Conservation (phyloP, 2,797 vertebrate genomes). For the Euthynnus affinis region DNA sequence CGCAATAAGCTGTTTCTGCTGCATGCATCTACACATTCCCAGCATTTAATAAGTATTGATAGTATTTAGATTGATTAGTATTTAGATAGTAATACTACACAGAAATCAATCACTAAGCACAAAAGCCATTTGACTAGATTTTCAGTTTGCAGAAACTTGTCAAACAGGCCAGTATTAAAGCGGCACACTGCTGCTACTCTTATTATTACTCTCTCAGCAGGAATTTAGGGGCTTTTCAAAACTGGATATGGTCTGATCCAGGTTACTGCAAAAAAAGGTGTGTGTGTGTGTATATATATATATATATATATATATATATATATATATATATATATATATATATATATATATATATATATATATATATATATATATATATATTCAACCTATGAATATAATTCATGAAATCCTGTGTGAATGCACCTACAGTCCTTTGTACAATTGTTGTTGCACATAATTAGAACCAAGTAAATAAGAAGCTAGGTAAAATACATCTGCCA, state of each 20-base stretch:
- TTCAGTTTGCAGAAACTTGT: conserved; percentile 18
- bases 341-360: no score
- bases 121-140: conserved; percentile 45
- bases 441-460: no score
- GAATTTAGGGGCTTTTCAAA: conserved; percentile 14
- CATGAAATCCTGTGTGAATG: background rate
- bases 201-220: conserved; percentile 30
- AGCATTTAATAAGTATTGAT: conserved; percentile 34
- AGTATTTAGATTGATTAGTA: no score
- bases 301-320: no score
- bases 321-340: no score
- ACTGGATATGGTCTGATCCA: background rate
- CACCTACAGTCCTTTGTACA: no score
- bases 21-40: conserved; percentile 41
- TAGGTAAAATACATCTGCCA: no score
- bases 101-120: conserved; percentile 15
- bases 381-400: background rate
- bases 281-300: no score
- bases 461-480: no score
- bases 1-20: conserved; percentile 51
- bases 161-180: conserved; percentile 7
- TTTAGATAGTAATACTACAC: conserved; percentile 14
- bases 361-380: no score
- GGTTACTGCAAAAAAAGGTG: background rate
- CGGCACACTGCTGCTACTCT: conserved; percentile 12